These are phyloP conservation scores for Ptiloglossa arizonensis DNA, from an alignment of 1,140 invertebrate genomes.

Conservation along the genomic window DNA sequence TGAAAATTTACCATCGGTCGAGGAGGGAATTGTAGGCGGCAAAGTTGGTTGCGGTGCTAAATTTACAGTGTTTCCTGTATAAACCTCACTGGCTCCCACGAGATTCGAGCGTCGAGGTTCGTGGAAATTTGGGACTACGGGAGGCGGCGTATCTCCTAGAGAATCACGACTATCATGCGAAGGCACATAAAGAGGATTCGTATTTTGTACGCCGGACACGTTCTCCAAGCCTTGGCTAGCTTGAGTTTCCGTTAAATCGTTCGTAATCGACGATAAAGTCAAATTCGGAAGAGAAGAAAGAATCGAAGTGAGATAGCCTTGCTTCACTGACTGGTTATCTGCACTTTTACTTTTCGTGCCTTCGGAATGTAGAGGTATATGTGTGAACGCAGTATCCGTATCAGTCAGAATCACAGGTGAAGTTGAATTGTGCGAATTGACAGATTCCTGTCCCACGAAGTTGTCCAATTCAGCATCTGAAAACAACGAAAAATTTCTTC, in stretches of 20 bases:
- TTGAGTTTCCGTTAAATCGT: slow-evolving; percentile 45
- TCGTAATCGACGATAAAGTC: slow-evolving; percentile 70
- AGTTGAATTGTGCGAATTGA: slow-evolving; percentile 9
- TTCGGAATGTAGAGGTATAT: slow-evolving; percentile 22
- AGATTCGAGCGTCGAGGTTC: slow-evolving; percentile 44
- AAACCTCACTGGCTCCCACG: slow-evolving; percentile 38
- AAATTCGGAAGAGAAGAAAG: slow-evolving; percentile 77
- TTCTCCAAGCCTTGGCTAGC: slow-evolving; percentile 32
- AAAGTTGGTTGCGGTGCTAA: slow-evolving; percentile 8
- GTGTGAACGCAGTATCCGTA: slow-evolving; percentile 20
- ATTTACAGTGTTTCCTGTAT: not conserved
- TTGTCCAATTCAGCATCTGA: slow-evolving; percentile 69
- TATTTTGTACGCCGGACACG: slow-evolving; percentile 12
- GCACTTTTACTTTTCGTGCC: slow-evolving; percentile 54
- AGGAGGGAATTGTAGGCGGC: slow-evolving; percentile 46
- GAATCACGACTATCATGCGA: slow-evolving; percentile 31
- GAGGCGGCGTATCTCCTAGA: slow-evolving; percentile 32
- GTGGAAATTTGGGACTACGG: slow-evolving; percentile 45
- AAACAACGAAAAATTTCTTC: slow-evolving; percentile 43
- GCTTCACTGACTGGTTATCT: slow-evolving; percentile 61
- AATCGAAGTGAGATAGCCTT: slow-evolving; percentile 76
- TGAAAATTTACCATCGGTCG: slow-evolving; percentile 51
- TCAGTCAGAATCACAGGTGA: not conserved
- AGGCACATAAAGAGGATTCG: slow-evolving; percentile 42
- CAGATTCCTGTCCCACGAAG: slow-evolving; percentile 67